Evolutionary conservation across 2,888 invertebrate genomes (phyloP), one percentile per base, ranked within the genome.

Genomic region (Drosophila parthenogenetica): DNA sequence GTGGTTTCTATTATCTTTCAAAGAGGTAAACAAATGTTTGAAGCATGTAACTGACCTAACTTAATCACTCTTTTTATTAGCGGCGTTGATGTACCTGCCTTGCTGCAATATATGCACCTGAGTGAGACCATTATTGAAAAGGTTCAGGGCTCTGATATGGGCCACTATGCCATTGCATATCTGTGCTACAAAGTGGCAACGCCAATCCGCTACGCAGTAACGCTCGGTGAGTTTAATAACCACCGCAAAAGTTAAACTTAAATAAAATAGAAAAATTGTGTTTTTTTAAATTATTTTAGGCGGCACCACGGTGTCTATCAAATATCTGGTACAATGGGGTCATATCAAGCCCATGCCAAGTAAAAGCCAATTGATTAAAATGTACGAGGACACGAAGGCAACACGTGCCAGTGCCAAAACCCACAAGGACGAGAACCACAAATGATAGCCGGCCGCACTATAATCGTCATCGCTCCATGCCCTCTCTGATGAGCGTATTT

Each of bases 171-270:
- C 8, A 93, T 98, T 39, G 95, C 98, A 0, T 97, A 98, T 92
- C 96, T 98, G 43, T 94, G 98, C 82, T 99, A 99, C 92, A 99
- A 99, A 93, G 93, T 99, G 57, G 95, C 95, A 29, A 97, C 98
- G 8, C 99, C 99, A 3, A 92, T 96, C 13, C 94, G 99, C 79
- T 99, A 98, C 92, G 96, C 97, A n/a, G 95, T 98, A 1, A 99
- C 98, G 51, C 91, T 98, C 90, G 97, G 96, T 96, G 93, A 93
- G 91, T 35, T 35, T 11, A 35, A 13, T 29, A 29, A 29, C 29
- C 29, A 29, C 35, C 35, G 13, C 0, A 35, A 0, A 29, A 8
- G 29, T 8, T 8, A 35, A 13, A 13, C 35, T 13, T 13, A 13
- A 13, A 13, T 35, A 13, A 35, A 35, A 35, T 13, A 11, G 10